Evolutionary conservation across 2,797 vertebrate species (phyloP), one percentile per base, ranked within the genome.

Genomic region (Australoheros facetus): DNA sequence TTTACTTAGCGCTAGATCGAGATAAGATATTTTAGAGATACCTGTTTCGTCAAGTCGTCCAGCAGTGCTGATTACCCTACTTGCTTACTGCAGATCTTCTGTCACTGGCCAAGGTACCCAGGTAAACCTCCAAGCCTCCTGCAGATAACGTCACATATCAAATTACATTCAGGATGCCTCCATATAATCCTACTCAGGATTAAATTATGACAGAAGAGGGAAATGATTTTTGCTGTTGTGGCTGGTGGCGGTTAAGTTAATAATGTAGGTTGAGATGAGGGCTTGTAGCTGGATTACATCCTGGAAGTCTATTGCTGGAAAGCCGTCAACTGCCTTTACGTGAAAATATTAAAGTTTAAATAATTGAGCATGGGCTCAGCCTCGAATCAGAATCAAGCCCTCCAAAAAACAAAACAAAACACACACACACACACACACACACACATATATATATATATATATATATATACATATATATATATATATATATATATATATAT

Each of bases 81-180:
- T 83, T 60, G 70, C 73, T 83, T 55, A 87, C 37, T 0, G 16
- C 71, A 71, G 56, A 85, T 87, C 85, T 83, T 73, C 48, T 80
- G 73, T 73, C 76, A 69, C 82, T 84, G 80, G 73, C 71, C 81
- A 78, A 81, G 60, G 85, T 73, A 66, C 51, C 56, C 32, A 26
- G 79, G 76, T 87, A 80, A 56, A 83, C 77, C 79, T 87, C 30
- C 62, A 30, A 84, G 73, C 88, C 88, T 85, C 48, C 62, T 23
- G 19, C 57, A 81, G 85, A 90, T 89, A 89, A 86, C 79, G 82
- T 80, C 78, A 78, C 14, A 71, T 78, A 89, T 89, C 60, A 87
- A 89, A 85, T 90, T 88, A 87, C 75, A 74, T 39, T 74, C 83
- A 73, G 51, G 82, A 86, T 83, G 84, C 71, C 34, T 80, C 60